Evolutionary conservation across 2,797 vertebrate species (phyloP).

Genomic region (Muraenolepis orangiensis): DNA sequence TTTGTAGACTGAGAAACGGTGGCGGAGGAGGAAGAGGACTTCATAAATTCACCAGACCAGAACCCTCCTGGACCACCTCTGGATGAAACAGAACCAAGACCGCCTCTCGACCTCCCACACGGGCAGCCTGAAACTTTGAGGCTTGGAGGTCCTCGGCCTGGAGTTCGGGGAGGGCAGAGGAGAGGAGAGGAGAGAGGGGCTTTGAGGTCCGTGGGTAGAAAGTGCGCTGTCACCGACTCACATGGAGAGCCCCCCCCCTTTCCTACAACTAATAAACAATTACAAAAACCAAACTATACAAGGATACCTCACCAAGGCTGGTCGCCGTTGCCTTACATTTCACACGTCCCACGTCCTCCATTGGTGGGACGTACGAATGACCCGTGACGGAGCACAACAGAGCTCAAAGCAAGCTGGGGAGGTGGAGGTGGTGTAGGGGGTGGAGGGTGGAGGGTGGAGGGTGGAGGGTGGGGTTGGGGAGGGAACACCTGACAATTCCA

Average conservation of each 20-base stretch:
- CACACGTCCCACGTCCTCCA: neutral
- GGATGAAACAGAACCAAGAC: too few species aligned
- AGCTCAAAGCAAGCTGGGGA: constrained; percentile 25
- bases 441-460: neutral
- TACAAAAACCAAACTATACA: neutral
- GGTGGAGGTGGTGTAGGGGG: neutral
- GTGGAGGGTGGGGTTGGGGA: neutral
- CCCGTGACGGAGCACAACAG: constrained; percentile 42
- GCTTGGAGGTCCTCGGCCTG: constrained; percentile 41
- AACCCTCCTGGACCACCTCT: too few species aligned
- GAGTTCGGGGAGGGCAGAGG: constrained; percentile 34
- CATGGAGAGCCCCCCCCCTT: too few species aligned
- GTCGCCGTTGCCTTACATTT: neutral
- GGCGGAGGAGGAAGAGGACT: too few species aligned
- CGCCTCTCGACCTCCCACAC: constrained; percentile 45
- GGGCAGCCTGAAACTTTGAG: constrained; percentile 43
- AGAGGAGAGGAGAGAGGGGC: too few species aligned
- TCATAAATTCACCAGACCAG: too few species aligned
- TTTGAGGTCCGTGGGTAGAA: constrained; percentile 37
- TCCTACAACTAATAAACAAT: too few species aligned
- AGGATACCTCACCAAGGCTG: neutral
- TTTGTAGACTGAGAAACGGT: too few species aligned
- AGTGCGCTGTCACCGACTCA: constrained; percentile 35
- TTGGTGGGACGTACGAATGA: constrained; percentile 38
- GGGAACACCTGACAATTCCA: constrained; percentile 45